These are phyloP conservation scores for Tenthredo scrophulariae DNA, from an alignment of 2,888 invertebrate species.

Conservation along the genomic window DNA sequence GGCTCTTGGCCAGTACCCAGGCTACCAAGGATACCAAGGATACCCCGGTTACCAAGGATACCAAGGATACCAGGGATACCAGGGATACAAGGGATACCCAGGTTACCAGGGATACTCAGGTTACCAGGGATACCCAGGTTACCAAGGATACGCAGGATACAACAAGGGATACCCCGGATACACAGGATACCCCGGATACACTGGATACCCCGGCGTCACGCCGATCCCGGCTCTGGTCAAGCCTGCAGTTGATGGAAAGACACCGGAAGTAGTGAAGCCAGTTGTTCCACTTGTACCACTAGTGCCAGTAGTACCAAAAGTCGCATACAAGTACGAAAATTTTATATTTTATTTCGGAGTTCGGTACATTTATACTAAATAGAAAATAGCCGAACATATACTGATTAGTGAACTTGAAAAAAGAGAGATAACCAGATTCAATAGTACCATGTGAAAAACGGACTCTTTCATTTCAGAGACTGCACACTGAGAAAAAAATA, in stretches of 20 bases:
- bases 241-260: not conserved
- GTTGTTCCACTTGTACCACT: not conserved
- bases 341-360: not conserved
- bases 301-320: not conserved
- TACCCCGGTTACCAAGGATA: conserved; percentile 58
- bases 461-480: not conserved
- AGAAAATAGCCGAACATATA: not conserved
- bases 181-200: conserved; percentile 63
- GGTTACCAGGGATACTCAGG: conserved; percentile 58
- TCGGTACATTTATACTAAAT: not conserved
- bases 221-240: conserved; percentile 57
- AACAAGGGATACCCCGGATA: conserved; percentile 66
- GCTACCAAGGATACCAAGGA: conserved; percentile 13
- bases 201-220: conserved; percentile 59
- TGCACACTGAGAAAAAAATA: not conserved
- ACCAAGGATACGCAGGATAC: conserved; percentile 10
- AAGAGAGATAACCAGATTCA: not conserved
- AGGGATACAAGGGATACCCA: conserved; percentile 63
- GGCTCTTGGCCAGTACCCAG: conserved; percentile 68
- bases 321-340: not conserved
- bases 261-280: not conserved
- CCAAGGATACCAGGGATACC: conserved; percentile 60
- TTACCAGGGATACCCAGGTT: not conserved
- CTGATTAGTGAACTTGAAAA: not conserved
- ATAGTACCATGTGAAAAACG: not conserved